Evolutionary conservation across 1,140 invertebrate genomes (phyloP), one percentile per base, ranked within the genome.

Genomic region (Orius insidiosus): DNA sequence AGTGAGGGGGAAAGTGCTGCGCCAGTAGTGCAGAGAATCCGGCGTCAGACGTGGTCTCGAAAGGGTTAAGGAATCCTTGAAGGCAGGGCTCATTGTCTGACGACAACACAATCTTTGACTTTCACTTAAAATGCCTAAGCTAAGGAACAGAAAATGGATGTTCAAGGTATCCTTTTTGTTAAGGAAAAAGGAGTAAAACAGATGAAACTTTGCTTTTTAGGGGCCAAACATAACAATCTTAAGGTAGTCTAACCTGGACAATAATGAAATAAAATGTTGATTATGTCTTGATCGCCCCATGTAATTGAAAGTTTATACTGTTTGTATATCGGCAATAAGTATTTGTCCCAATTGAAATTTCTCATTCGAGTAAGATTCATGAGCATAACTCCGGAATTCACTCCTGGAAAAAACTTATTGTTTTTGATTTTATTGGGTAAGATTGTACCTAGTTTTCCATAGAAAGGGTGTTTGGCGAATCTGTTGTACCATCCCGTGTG

Each of bases 261-360:
- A 63, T 79, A 85, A 63, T 89, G 81, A 61, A 95, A 94, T 55
- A 93, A 81, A 52, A 95, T 90, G 60, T 96, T 96, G 51, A 96
- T 88, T 48, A 96, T 87, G 67, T 95, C 90, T 65, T 96, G 92
- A 66, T 96, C 90, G n/a, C 90, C 92, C 85, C 86, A 95, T 3
- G 85, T 88, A 38, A 95, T 87, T 57, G 86, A 79, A 6, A 81
- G 58, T 54, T 77, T 81, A 63, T 86, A 95, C 59, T 85, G 76
- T 53, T 83, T 74, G 62, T 86, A 84, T 53, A 92, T 83, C 8
- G 83, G 77, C 41, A 79, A 68, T 2, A 95, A 72, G 61, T 87
- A 81, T 48, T 79, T 69, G 33, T 76, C 80, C n/a, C n/a, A n/a
- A n/a, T n/a, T n/a, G n/a, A n/a, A n/a, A n/a, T n/a, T n/a, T n/a